Percentiles rank a stretch among this genome's conserved stretches.
Evolutionary conservation across 2,888 invertebrate genomes (phyloP).

Genomic region (Dasysyrphus tricinctus): DNA sequence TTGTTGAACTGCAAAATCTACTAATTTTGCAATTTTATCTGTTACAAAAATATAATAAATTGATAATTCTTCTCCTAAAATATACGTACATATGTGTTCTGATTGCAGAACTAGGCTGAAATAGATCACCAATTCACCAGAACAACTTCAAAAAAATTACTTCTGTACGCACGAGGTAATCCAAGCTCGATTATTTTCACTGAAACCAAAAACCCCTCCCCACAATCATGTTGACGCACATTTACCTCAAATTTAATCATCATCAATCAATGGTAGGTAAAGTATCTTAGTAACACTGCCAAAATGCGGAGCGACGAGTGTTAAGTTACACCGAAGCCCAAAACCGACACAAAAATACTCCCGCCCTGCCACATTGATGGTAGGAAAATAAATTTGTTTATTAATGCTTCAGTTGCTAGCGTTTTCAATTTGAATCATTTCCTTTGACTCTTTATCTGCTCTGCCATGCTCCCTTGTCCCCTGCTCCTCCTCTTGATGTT

Average conservation of each 20-base stretch:
- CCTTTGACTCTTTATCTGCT: slow-evolving; percentile 61
- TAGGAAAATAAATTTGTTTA: slow-evolving; percentile 70
- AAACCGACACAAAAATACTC: slow-evolving; percentile 36
- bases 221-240: slow-evolving; percentile 60
- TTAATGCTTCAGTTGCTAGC: slow-evolving; percentile 70
- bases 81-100: too few species aligned
- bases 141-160: not conserved
- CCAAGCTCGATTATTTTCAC: slow-evolving; percentile 46
- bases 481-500: not conserved
- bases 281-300: slow-evolving; percentile 60
- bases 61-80: not conserved
- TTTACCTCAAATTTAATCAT: slow-evolving; percentile 72
- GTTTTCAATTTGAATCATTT: slow-evolving; percentile 69
- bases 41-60: not conserved
- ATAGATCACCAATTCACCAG: not conserved
- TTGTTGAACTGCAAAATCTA: not conserved
- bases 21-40: not conserved
- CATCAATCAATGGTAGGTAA: slow-evolving; percentile 67
- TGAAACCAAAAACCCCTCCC: slow-evolving; percentile 26
- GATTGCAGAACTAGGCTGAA: not conserved
- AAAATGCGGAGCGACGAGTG: slow-evolving; percentile 41
- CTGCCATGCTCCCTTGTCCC: not conserved
- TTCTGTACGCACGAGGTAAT: slow-evolving; percentile 47
- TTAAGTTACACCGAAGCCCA: slow-evolving; percentile 51
- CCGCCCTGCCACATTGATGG: slow-evolving; percentile 37